phyloP scores from a whole-genome alignment of 2,888 invertebrate genomes.

The Leucophenga maculata region DNA sequence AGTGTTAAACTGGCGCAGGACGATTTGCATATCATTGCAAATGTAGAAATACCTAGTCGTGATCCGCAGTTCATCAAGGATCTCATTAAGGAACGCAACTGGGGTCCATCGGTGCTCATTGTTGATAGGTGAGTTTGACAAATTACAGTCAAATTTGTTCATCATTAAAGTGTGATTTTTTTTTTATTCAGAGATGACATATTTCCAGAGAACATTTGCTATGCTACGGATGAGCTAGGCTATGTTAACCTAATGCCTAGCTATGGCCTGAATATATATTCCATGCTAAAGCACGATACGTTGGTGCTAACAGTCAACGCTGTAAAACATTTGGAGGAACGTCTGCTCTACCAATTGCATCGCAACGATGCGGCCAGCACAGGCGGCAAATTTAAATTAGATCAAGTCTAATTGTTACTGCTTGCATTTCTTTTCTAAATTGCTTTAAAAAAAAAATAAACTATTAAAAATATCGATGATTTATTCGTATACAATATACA shows the following conservation, averaged over 20 bases:
- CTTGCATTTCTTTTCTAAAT: slow-evolving; percentile 55
- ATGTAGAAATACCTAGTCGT: slow-evolving; percentile 87
- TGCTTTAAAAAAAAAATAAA: neutral
- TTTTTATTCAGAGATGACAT: slow-evolving; percentile 80
- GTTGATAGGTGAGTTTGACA: slow-evolving; percentile 84
- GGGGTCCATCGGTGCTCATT: slow-evolving; percentile 97
- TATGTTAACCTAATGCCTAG: slow-evolving; percentile 95
- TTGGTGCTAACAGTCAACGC: slow-evolving; percentile 89
- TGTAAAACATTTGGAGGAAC: slow-evolving; percentile 87
- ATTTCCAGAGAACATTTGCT: slow-evolving; percentile 89
- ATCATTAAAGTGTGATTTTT: neutral
- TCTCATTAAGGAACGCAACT: slow-evolving; percentile 86
- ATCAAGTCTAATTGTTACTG: slow-evolving; percentile 73
- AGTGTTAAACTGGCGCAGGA: slow-evolving; percentile 96
- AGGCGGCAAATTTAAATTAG: slow-evolving; percentile 75
- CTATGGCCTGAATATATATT: slow-evolving; percentile 95
- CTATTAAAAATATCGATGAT: neutral
- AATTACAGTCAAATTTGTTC: neutral
- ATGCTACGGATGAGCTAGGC: slow-evolving; percentile 83
- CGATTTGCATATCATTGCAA: slow-evolving; percentile 91
- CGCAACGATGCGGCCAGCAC: slow-evolving; percentile 74
- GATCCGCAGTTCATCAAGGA: slow-evolving; percentile 85
- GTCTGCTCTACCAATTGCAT: slow-evolving; percentile 80
- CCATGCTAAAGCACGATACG: slow-evolving; percentile 97
- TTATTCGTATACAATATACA: no score